Evolutionary conservation across 2,888 invertebrate species (phyloP).

Genomic region (Protodeltote pygarga): DNA sequence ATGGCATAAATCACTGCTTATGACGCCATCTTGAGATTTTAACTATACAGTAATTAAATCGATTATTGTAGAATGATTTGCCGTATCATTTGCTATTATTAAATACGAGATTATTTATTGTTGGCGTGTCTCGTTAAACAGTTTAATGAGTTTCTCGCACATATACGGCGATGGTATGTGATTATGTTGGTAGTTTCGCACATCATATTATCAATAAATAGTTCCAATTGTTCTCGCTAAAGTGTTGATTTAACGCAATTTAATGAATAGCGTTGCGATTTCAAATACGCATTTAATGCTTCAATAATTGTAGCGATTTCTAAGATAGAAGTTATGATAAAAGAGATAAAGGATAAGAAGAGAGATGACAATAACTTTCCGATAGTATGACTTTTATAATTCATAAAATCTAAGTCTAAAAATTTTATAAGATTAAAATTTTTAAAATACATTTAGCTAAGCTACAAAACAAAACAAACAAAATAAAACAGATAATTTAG

Average conservation of each 20-base stretch:
- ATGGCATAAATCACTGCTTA: conserved; percentile 20
- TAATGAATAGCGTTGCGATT: conserved; percentile 8
- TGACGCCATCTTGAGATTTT: conserved; percentile 37
- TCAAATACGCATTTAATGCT: not conserved
- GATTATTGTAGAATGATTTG: conserved; percentile 20
- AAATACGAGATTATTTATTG: conserved; percentile 40
- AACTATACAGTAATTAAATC: conserved; percentile 28
- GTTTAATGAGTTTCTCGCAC: conserved; percentile 33
- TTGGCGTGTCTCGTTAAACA: conserved; percentile 19
- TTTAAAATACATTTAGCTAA: too few species aligned
- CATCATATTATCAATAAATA: conserved; percentile 29
- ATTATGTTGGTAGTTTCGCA: conserved; percentile 29
- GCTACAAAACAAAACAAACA: too few species aligned
- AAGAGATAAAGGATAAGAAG: not conserved
- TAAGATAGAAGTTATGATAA: conserved; percentile 2
- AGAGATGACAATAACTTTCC: not conserved
- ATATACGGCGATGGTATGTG: conserved; percentile 30
- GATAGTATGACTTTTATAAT: too few species aligned
- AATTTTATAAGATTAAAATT: too few species aligned
- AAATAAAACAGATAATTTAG: too few species aligned
- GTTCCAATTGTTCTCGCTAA: conserved; percentile 18
- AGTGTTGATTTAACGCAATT: conserved; percentile 11
- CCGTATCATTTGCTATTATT: conserved; percentile 39
- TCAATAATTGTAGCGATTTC: conserved; percentile 13
- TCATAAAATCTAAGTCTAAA: too few species aligned